These are phyloP conservation scores for Dasysyrphus tricinctus DNA, from an alignment of 2,888 invertebrate species.

Conservation along the genomic window DNA sequence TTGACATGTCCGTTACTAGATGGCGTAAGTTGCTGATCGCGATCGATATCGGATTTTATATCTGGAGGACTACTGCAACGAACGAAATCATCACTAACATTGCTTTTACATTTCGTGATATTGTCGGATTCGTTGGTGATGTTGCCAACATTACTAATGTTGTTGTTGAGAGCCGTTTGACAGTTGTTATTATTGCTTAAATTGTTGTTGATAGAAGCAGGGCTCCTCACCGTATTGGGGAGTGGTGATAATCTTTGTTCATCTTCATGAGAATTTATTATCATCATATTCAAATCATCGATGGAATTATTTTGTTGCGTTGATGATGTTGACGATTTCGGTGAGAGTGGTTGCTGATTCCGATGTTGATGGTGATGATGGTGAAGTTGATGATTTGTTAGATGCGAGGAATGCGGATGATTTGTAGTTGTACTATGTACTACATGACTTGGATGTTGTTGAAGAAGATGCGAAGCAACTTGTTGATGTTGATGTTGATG, in stretches of 20 bases:
- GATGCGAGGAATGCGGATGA: constrained; percentile 46
- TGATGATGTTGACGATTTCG: constrained; percentile 58
- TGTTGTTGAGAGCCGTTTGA: constrained; percentile 54
- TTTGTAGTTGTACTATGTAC: neutral
- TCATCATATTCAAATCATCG: constrained; percentile 66
- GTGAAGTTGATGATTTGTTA: constrained; percentile 37
- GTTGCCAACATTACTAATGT: constrained; percentile 43
- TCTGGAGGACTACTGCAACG: constrained; percentile 47
- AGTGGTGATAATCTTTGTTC: constrained; percentile 39
- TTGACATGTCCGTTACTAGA: constrained; percentile 50
- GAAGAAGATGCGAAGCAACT: constrained; percentile 21
- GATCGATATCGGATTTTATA: constrained; percentile 54
- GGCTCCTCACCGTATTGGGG: constrained; percentile 17
- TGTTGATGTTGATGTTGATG: constrained; percentile 35
- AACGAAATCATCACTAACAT: constrained; percentile 41
- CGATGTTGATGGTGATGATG: constrained; percentile 58
- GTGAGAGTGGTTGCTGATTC: constrained; percentile 44
- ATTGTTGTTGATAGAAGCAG: neutral
- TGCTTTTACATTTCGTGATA: constrained; percentile 55
- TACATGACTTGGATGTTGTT: constrained; percentile 44
- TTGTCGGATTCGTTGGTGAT: constrained; percentile 56
- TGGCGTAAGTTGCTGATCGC: constrained; percentile 62
- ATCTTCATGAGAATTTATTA: constrained; percentile 58
- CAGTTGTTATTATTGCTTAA: constrained; percentile 38
- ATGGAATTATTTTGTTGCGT: constrained; percentile 57